A percentile compares a stretch with the other conserved stretches of the same genome.
These are phyloP conservation scores for Aporophyla nigra DNA, from an alignment of 2,888 invertebrate species.

Conservation along the genomic window DNA sequence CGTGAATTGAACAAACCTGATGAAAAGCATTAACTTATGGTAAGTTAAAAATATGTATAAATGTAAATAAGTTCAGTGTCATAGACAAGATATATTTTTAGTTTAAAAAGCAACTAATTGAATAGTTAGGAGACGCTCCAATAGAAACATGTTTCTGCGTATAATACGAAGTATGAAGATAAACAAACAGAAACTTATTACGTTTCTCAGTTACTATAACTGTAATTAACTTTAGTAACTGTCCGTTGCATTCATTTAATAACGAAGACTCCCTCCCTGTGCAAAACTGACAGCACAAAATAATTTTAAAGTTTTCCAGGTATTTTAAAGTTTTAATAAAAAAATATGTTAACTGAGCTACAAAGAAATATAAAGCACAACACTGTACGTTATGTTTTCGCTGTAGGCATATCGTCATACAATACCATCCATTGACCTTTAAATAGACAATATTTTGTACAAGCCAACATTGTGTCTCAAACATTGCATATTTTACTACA, in stretches of 20 bases:
- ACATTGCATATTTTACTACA: conserved; percentile 35
- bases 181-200: conserved; percentile 13
- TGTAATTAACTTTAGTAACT: conserved; percentile 51
- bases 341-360: not conserved
- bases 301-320: conserved; percentile 30
- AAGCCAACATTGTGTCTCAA: not conserved
- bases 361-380: not conserved
- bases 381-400: not conserved
- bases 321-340: conserved; percentile 31
- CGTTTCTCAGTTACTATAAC: conserved; percentile 23
- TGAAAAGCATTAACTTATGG: not conserved
- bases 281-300: conserved; percentile 39
- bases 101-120: not conserved
- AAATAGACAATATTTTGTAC: not conserved
- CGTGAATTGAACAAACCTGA: not conserved
- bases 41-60: not conserved
- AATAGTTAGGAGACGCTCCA: not conserved
- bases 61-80: not conserved
- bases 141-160: not conserved
- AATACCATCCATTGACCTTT: not conserved
- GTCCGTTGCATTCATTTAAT: conserved; percentile 53
- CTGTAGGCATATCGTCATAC: not conserved
- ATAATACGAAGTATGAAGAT: not conserved
- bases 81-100: not conserved
- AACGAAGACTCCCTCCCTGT: conserved; percentile 22